phyloP scores from a whole-genome alignment of 1,140 invertebrate species.

The Doryteuthis pealeii region DNA sequence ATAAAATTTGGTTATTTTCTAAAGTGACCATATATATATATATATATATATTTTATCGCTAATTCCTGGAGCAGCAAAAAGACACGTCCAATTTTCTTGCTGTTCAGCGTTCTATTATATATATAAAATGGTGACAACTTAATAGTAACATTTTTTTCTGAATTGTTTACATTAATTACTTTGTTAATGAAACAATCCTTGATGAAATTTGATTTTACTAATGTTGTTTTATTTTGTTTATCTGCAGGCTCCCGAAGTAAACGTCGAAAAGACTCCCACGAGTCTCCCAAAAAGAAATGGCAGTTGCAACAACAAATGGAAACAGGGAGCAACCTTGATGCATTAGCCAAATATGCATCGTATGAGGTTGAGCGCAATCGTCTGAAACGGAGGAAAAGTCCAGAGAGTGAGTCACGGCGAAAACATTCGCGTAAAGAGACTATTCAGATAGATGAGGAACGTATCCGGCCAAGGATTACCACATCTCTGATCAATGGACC shows the following conservation, averaged over 20 bases:
- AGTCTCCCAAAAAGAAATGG: constrained; percentile 4
- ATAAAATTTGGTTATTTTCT: too few species aligned
- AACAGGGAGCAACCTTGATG: not conserved
- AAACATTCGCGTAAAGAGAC: not conserved
- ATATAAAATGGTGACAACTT: too few species aligned
- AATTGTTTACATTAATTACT: too few species aligned
- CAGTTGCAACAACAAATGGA: constrained; percentile 2
- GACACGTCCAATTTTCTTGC: too few species aligned
- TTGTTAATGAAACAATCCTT: too few species aligned
- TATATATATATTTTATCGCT: too few species aligned
- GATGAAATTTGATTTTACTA: too few species aligned
- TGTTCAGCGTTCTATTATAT: too few species aligned
- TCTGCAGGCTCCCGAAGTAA: not conserved
- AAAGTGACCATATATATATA: too few species aligned
- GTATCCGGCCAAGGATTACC: not conserved
- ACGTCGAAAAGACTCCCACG: not conserved
- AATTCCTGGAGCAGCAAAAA: too few species aligned
- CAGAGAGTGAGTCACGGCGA: not conserved
- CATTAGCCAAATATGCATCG: not conserved
- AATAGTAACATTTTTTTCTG: too few species aligned
- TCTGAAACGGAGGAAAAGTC: not conserved
- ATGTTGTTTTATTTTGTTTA: not conserved
- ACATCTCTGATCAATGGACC: not conserved
- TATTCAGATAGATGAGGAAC: not conserved
- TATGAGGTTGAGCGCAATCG: not conserved